Base-by-base conservation (phyloP, 2,797 vertebrate species). In the Pampus argenteus region DNA sequence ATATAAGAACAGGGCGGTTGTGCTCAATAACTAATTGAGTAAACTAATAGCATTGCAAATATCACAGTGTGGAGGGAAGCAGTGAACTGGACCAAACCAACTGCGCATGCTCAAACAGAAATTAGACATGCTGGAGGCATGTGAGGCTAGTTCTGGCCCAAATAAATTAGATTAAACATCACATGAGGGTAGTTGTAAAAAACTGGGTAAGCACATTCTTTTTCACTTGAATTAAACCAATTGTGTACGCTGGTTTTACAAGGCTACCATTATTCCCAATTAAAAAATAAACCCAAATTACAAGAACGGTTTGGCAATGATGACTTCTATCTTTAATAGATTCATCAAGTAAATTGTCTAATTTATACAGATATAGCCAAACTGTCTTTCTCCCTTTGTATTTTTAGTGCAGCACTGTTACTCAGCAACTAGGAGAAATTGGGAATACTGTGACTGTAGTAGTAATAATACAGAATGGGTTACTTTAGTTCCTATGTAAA, bases 111-210 rank as follows among this genome's bases (percentile, higher is more conserved):
- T 78, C 75, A 61, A 81, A 73, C 52, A 78, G 64, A 86, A 49
- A 42, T 68, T 77, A 28, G 62, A 68, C 66, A 64, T 44, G 72
- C 74, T 81, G 64, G 56, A 85, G 74, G 68, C 85, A 82, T 82
- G 79, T 71, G 82, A 82, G 70, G 52, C 74, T 61, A 71, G 77
- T 75, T 81, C 49, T 68, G 75, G 59, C 67, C 55, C 34, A 40
- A 60, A 4, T 42, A 68, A 88, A 91, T 81, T 79, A 79, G 83
- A 90, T 89, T 89, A 79, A 82, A 79, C 51, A 79, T 89, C 83
- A 89, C 83, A 84, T 74, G 82, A 89, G 82, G 66, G 44, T 49
- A 68, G 72, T 42, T 29, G 56, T 78, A 31, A 78, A 49, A 44
- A 44, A 62, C 22, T 80, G 73, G 56, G 23, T 23, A 38, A 56